These are phyloP conservation scores for Ochotona princeps DNA, from an alignment of 2,113 vertebrate species.

Conservation along the genomic window DNA sequence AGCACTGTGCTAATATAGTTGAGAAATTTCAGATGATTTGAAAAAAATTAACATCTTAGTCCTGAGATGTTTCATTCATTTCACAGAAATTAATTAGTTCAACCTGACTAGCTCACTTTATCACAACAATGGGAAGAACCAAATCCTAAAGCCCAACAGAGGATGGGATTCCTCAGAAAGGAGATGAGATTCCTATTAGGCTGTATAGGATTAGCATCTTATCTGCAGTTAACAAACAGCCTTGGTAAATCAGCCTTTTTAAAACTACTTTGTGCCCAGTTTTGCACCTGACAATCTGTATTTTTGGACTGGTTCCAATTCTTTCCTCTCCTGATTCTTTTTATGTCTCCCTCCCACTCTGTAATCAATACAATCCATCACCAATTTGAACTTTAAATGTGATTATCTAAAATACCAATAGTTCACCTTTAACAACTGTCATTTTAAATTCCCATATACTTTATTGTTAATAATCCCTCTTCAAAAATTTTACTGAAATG, in stretches of 20 bases:
- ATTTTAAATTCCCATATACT: conserved; percentile 57
- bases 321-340: conserved; percentile 11
- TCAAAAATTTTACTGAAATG: conserved; percentile 69
- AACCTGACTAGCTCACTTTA: conserved; percentile 62
- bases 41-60: conserved; percentile 70
- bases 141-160: conserved; percentile 43
- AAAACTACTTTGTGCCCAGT: conserved; percentile 39
- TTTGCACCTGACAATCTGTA: background rate
- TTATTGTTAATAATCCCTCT: conserved; percentile 53
- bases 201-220: conserved; percentile 68
- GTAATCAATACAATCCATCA: conserved; percentile 69
- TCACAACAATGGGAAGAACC: conserved; percentile 47
- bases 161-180: conserved; percentile 54
- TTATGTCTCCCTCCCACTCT: conserved; percentile 1
- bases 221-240: conserved; percentile 70
- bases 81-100: conserved; percentile 78
- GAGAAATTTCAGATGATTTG: conserved; percentile 53
- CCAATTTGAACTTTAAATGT: conserved; percentile 67
- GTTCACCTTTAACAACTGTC: conserved; percentile 59
- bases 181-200: conserved; percentile 60
- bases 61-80: conserved; percentile 55
- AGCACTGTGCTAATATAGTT: conserved; percentile 29
- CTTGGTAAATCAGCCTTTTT: conserved; percentile 38
- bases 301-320: conserved; percentile 21
- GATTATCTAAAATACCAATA: conserved; percentile 79